Evolutionary conservation across 2,113 vertebrate species (phyloP).

Genomic region (Triplophysa siluroides): DNA sequence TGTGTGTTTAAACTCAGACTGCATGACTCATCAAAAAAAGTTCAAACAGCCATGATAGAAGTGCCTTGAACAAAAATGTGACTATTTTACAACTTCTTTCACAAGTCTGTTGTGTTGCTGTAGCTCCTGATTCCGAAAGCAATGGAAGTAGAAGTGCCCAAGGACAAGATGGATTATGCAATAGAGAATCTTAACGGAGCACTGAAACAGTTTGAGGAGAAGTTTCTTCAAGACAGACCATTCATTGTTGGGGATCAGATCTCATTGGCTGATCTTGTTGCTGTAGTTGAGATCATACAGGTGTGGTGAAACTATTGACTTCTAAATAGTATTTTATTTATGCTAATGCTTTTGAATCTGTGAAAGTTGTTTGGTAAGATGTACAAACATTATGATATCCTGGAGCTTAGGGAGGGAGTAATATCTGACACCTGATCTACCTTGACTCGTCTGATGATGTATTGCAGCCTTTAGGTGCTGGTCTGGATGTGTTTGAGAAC

Average conservation of each 20-base stretch:
- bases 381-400: background rate
- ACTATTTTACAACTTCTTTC: too few species aligned
- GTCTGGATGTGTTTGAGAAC: conserved; percentile 75
- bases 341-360: background rate
- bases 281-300: conserved; percentile 89
- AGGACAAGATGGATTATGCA: conserved; percentile 77
- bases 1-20: background rate
- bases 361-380: background rate
- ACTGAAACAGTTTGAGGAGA: conserved; percentile 78
- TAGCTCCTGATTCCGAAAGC: conserved; percentile 59
- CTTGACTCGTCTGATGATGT: background rate
- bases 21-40: background rate
- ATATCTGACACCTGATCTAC: background rate
- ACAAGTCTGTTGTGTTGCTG: conserved; percentile 8
- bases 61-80: too few species aligned
- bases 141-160: conserved; percentile 71
- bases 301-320: conserved; percentile 64
- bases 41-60: too few species aligned
- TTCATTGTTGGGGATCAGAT: conserved; percentile 81
- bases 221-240: conserved; percentile 82
- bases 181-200: conserved; percentile 75
- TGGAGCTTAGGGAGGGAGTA: background rate
- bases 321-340: background rate
- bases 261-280: conserved; percentile 88
- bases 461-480: conserved; percentile 75